Base-by-base conservation (phyloP, 2,888 invertebrate genomes). In the Macaria notata region DNA sequence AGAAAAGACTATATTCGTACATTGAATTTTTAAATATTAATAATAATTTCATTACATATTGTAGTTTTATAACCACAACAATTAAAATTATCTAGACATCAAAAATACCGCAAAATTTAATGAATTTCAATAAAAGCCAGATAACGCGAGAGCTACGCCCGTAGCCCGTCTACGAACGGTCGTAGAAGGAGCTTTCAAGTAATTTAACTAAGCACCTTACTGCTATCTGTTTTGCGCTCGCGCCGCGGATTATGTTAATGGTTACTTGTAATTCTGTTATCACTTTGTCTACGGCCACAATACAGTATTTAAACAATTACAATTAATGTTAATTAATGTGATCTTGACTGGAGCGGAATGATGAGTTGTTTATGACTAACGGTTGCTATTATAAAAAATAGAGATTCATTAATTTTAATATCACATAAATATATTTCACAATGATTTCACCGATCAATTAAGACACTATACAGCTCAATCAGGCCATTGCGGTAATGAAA, bases 171-270 rank as follows among this genome's bases (percentile, higher is more conserved):
- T 36, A 36, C 33, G 33, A 36, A 4, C 33, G 59, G 63, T 65
- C 76, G 78, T 79, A 77, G 77, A 68, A 65, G 59, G 70, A 71
- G 67, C 76, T 68, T 75, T 76, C 73, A 74, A 70, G 83, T 88
- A 87, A 90, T 88, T 90, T 84, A 79, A 79, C 72, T 90, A 91
- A 91, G 90, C 88, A 86, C 71, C 91, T 91, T 90, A 90, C 78
- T 81, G 91, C 88, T 90, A 89, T 89, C 90, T 78, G 76, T 75
- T 74, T 76, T 79, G 84, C 84, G 82, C 86, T 83, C 83, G 86
- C 85, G 81, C 74, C 73, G 71, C 55, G 76, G 85, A 85, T 91
- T 91, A 91, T 91, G 90, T 79, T 84, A 90, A 91, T 89, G 73
- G 66, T 57, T 74, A 67, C 71, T 73, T 86, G 90, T 91, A 84